phyloP scores from a whole-genome alignment of 92 coral and sea anemone species.

The Bergia puertoricense region DNA sequence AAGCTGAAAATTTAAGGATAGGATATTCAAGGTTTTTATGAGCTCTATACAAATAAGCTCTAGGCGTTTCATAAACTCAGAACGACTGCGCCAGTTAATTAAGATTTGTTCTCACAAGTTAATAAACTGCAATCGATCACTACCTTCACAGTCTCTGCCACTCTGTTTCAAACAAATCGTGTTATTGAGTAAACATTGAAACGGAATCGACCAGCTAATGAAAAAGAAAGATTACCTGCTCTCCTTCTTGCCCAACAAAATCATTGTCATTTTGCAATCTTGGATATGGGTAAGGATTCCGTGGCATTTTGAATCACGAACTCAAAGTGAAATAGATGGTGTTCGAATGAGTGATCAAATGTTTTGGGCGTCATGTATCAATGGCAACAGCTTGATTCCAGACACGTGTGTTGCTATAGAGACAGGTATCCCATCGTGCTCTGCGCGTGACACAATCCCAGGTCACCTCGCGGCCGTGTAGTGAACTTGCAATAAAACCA shows the following conservation, averaged over 20 bases:
- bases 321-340: not conserved
- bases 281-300: conserved; percentile 97
- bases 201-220: not conserved
- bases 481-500: conserved; percentile 5
- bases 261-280: conserved; percentile 91
- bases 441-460: conserved; percentile 29
- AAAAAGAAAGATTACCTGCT: conserved; percentile 57
- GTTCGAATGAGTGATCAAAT: not conserved
- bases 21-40: not conserved
- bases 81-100: not conserved
- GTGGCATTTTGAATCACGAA: conserved; percentile 70
- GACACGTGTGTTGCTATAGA: conserved; percentile 19
- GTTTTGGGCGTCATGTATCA: conserved; percentile 32
- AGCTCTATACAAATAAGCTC: not conserved
- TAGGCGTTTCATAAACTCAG: not conserved
- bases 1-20: not conserved
- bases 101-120: not conserved
- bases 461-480: conserved; percentile 28
- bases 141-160: too few relatives aligned
- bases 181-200: not conserved
- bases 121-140: not conserved
- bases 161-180: not conserved
- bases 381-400: conserved; percentile 19
- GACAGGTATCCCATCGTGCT: conserved; percentile 23
- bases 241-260: conserved; percentile 71